Evolutionary conservation across 2,113 vertebrate species (phyloP).

Genomic region (Mus musculus): DNA sequence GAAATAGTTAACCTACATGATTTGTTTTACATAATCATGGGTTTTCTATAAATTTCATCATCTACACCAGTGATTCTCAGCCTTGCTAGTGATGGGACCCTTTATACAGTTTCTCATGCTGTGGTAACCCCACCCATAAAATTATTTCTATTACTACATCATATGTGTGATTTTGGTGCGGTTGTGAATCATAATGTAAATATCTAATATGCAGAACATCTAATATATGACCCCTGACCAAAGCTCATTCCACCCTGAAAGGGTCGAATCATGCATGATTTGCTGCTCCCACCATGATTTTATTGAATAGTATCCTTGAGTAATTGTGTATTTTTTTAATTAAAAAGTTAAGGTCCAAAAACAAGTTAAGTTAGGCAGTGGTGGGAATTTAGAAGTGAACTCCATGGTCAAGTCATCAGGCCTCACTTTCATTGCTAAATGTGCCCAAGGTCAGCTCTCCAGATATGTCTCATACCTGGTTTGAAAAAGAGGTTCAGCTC

Average conservation of each 20-base stretch:
- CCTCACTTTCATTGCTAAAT: not conserved
- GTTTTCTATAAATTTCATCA: not conserved
- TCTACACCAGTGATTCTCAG: not conserved
- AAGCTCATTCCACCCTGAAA: rapidly evolving
- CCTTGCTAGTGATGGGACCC: rapidly evolving
- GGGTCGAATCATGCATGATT: not conserved
- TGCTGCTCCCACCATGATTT: not conserved
- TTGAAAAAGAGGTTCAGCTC: not conserved
- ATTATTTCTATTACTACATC: not conserved
- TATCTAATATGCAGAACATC: not conserved
- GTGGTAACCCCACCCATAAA: not conserved
- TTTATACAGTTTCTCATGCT: not conserved
- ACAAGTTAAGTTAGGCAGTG: not conserved
- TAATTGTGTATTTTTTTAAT: not conserved
- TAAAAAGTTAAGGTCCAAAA: not conserved
- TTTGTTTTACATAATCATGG: not conserved
- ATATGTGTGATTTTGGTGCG: not conserved
- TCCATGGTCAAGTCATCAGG: not conserved
- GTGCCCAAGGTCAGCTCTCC: not conserved
- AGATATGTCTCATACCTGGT: not conserved
- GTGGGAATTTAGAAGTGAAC: not conserved
- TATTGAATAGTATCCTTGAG: not conserved
- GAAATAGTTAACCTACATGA: not conserved
- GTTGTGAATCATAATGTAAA: no score
- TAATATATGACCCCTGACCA: not conserved